A percentile compares a stretch with the other conserved stretches of the same genome.
phyloP scores from a whole-genome alignment of 2,888 invertebrate genomes.

The Tanaodytes sp. region DNA sequence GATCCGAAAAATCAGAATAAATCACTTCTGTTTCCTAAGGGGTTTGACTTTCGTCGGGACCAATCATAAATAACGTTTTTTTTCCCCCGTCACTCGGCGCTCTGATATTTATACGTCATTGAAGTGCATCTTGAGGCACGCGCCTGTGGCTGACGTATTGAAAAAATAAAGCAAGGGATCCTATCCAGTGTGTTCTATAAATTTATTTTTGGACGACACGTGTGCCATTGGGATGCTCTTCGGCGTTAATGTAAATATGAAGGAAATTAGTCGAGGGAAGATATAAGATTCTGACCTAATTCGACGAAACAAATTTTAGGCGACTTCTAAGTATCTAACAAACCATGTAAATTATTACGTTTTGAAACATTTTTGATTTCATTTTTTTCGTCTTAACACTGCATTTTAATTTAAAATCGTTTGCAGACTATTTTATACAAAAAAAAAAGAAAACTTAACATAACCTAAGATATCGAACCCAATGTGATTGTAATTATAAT shows the following conservation, averaged over 20 bases:
- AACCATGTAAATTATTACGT: not conserved
- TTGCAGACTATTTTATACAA: too few relatives aligned
- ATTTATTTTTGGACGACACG: slow-evolving; percentile 51
- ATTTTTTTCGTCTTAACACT: too few relatives aligned
- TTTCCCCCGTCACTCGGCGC: slow-evolving; percentile 32
- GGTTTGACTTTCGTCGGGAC: slow-evolving; percentile 25
- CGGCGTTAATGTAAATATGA: slow-evolving; percentile 39
- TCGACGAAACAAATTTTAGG: not conserved
- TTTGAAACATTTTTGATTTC: too few relatives aligned
- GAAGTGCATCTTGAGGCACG: slow-evolving; percentile 51
- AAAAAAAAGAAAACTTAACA: too few relatives aligned
- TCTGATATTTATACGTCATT: slow-evolving; percentile 51
- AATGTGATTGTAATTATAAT: too few relatives aligned
- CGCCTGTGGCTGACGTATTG: slow-evolving; percentile 36
- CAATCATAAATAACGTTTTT: slow-evolving; percentile 43
- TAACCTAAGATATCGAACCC: too few relatives aligned
- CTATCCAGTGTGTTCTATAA: slow-evolving; percentile 39
- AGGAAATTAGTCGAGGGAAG: slow-evolving; percentile 25
- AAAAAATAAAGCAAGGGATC: slow-evolving; percentile 42
- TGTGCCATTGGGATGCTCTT: slow-evolving; percentile 38
- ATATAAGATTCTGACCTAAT: not conserved
- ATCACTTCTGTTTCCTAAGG: slow-evolving; percentile 6
- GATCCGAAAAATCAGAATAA: slow-evolving; percentile 17
- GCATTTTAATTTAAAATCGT: too few relatives aligned
- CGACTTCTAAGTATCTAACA: too few relatives aligned